Evolutionary conservation across 2,888 invertebrate genomes (phyloP).

Genomic region (Trissolcus brochymenae): DNA sequence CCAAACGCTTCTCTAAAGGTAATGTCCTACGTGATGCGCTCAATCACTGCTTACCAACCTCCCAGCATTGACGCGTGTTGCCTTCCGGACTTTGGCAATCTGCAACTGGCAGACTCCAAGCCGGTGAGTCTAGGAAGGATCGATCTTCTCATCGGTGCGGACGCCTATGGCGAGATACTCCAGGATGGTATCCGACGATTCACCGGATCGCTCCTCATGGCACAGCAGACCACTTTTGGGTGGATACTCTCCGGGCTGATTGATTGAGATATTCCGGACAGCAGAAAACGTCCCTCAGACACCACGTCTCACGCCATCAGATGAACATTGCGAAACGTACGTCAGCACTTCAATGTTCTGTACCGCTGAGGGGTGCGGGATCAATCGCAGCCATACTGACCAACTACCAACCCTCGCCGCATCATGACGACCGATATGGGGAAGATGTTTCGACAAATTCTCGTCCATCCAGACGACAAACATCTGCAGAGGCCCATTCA

Average conservation of each 20-base stretch:
- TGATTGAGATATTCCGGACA: background rate
- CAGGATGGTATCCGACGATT: background rate
- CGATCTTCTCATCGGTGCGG: background rate
- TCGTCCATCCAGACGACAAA: background rate
- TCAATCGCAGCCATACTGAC: no score
- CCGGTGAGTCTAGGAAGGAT: background rate
- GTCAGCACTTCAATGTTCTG: background rate
- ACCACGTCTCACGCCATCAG: background rate
- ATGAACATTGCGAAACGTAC: background rate
- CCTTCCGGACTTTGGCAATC: background rate
- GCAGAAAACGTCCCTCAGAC: background rate
- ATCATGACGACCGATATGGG: background rate
- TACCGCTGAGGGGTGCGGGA: background rate
- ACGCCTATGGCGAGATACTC: background rate
- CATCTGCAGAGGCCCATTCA: no score
- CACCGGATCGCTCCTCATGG: background rate
- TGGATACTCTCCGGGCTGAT: background rate
- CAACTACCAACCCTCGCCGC: no score
- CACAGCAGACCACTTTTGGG: background rate
- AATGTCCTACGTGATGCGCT: background rate
- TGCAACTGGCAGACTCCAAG: background rate
- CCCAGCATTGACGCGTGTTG: background rate
- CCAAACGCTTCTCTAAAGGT: background rate
- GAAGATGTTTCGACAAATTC: conserved; percentile 10
- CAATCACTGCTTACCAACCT: background rate